A percentile compares a stretch with the other conserved stretches of the same genome.
phyloP scores from a whole-genome alignment of 2,888 invertebrate species.

The Xiphydria camelus region DNA sequence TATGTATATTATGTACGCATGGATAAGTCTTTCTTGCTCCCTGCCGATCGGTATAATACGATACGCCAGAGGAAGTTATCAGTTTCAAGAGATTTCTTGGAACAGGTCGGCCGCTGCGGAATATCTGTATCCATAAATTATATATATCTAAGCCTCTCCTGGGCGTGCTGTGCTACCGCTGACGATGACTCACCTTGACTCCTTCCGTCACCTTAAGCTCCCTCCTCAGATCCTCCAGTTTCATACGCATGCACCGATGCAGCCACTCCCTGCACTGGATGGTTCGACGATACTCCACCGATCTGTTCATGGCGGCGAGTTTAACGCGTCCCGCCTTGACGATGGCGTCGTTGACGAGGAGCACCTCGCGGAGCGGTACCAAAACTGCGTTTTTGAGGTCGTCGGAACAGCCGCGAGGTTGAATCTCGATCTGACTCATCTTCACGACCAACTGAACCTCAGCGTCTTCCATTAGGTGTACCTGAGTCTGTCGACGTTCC shows the following conservation, averaged over 20 bases:
- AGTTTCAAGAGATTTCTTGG: too few relatives aligned
- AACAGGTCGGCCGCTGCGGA: too few relatives aligned
- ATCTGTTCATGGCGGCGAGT: constrained; percentile 39
- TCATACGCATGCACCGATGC: constrained; percentile 40
- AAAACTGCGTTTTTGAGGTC: constrained; percentile 34
- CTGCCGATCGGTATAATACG: too few relatives aligned
- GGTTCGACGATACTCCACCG: constrained; percentile 37
- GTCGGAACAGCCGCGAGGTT: constrained; percentile 18
- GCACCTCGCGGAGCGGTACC: constrained; percentile 28
- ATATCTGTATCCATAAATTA: too few relatives aligned
- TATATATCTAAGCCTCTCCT: too few relatives aligned
- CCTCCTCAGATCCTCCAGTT: constrained; percentile 39
- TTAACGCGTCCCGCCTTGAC: constrained; percentile 42
- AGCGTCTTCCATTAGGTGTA: constrained; percentile 21
- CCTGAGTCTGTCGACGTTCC: constrained; percentile 15
- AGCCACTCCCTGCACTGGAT: constrained; percentile 47
- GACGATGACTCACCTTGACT: too few relatives aligned
- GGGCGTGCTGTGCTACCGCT: too few relatives aligned
- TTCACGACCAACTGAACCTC: constrained; percentile 38
- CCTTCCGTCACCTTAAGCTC: constrained; percentile 35
- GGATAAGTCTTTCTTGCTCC: too few relatives aligned
- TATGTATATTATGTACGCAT: too few relatives aligned
- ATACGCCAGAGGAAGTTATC: too few relatives aligned
- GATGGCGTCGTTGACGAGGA: constrained; percentile 32
- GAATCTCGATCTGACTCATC: constrained; percentile 36